Percentiles rank a stretch among this genome's conserved stretches.
These are phyloP conservation scores for Macroglossus sobrinus DNA, from an alignment of 2,113 vertebrate species.

Conservation along the genomic window DNA sequence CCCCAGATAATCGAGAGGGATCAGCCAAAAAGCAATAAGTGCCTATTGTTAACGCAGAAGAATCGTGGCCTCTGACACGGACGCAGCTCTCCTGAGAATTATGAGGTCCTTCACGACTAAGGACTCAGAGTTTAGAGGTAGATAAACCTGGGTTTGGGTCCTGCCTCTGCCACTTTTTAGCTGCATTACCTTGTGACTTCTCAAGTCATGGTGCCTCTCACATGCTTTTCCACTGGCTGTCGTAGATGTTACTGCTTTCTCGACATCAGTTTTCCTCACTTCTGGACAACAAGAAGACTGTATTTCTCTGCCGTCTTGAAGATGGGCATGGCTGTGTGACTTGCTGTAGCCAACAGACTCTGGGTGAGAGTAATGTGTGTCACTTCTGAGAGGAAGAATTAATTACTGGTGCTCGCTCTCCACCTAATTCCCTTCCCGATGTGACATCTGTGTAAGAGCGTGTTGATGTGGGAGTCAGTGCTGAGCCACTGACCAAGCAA, in stretches of 20 bases:
- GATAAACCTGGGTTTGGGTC: neutral
- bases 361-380: neutral
- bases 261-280: neutral
- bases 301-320: neutral
- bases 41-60: neutral
- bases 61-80: neutral
- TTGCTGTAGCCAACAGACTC: neutral
- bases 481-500: too few relatives aligned
- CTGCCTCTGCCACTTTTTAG: neutral
- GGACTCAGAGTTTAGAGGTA: neutral
- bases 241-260: neutral
- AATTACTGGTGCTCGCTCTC: neutral
- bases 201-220: neutral
- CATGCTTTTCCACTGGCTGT: neutral
- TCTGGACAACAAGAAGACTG: neutral
- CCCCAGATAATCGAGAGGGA: neutral
- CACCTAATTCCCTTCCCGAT: fast-evolving
- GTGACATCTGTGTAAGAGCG: neutral
- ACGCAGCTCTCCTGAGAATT: neutral
- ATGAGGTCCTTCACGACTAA: neutral
- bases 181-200: neutral
- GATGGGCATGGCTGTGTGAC: neutral
- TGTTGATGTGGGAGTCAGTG: neutral
- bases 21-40: too few relatives aligned
- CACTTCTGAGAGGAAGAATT: neutral